Conservation (phyloP, 1,140 invertebrate genomes). For the Anadara kagoshimensis region DNA sequence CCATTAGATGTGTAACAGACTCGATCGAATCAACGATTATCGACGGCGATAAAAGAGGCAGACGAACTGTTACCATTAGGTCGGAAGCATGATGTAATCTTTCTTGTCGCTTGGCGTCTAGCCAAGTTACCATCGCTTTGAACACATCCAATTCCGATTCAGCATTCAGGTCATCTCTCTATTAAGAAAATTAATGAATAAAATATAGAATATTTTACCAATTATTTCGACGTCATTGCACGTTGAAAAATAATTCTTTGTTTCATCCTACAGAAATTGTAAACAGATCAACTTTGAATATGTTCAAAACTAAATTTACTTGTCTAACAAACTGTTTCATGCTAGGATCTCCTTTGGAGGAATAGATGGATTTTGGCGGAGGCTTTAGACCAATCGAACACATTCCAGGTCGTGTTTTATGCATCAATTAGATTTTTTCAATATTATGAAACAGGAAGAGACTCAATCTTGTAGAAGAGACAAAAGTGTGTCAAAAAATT, state of each 20-base stretch:
- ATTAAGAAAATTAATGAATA: neutral
- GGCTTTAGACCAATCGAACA: too few species aligned
- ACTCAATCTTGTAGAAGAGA: too few species aligned
- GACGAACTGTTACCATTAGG: constrained; percentile 41
- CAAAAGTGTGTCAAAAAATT: too few species aligned
- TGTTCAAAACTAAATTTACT: too few species aligned
- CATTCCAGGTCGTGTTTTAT: too few species aligned
- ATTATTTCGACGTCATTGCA: neutral
- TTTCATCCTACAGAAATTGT: too few species aligned
- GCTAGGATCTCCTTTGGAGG: too few species aligned
- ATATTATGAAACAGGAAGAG: too few species aligned
- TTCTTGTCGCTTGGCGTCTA: constrained; percentile 37
- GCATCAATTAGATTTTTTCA: too few species aligned
- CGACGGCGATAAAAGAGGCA: constrained; percentile 47
- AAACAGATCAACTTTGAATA: too few species aligned
- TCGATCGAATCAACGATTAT: constrained; percentile 56
- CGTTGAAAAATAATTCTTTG: neutral
- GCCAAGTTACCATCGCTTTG: constrained; percentile 43
- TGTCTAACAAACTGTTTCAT: too few species aligned
- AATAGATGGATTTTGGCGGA: too few species aligned
- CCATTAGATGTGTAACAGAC: constrained; percentile 46
- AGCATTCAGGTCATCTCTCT: constrained; percentile 50
- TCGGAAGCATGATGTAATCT: constrained; percentile 45
- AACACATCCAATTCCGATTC: constrained; percentile 49
- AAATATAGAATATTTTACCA: neutral